A percentile compares a stretch with the other conserved stretches of the same genome.
These are phyloP conservation scores for Pholis gunnellus DNA, from an alignment of 2,113 vertebrate species.

Conservation along the genomic window DNA sequence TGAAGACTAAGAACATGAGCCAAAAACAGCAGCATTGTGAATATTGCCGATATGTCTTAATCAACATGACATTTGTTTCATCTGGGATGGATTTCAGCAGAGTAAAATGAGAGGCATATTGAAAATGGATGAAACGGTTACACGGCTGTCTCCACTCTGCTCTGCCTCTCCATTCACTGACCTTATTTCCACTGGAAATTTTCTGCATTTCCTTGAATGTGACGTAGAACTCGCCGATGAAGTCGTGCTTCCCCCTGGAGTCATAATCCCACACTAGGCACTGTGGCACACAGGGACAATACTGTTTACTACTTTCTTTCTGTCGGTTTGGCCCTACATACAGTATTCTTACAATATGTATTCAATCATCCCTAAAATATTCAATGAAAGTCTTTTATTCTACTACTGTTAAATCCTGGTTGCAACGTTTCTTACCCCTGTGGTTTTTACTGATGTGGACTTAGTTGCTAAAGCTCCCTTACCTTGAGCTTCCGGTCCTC, in stretches of 20 bases:
- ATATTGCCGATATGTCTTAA: neutral
- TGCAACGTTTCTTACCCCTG: neutral
- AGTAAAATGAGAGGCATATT: constrained; percentile 45
- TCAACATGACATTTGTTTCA: constrained; percentile 37
- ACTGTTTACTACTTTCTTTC: constrained; percentile 29
- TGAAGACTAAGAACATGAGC: constrained; percentile 29
- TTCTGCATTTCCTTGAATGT: constrained; percentile 95
- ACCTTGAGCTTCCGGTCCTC: constrained; percentile 94
- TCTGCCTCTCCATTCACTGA: constrained; percentile 75
- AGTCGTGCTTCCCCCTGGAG: constrained; percentile 95
- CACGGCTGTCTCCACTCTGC: constrained; percentile 31
- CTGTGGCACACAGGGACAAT: constrained; percentile 74
- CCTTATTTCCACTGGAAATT: constrained; percentile 90
- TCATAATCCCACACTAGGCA: constrained; percentile 95
- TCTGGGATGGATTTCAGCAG: constrained; percentile 40
- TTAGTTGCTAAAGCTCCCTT: constrained; percentile 24
- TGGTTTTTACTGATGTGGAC: neutral
- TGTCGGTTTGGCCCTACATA: neutral
- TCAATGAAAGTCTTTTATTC: neutral
- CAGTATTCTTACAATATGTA: neutral
- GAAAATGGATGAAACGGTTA: constrained; percentile 46
- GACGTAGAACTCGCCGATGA: constrained; percentile 96
- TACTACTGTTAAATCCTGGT: neutral
- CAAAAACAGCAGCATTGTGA: constrained; percentile 25
- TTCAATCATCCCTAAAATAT: neutral